Evolutionary conservation across 2,113 vertebrate species (phyloP).

Genomic region (Oxyruncus cristatus): DNA sequence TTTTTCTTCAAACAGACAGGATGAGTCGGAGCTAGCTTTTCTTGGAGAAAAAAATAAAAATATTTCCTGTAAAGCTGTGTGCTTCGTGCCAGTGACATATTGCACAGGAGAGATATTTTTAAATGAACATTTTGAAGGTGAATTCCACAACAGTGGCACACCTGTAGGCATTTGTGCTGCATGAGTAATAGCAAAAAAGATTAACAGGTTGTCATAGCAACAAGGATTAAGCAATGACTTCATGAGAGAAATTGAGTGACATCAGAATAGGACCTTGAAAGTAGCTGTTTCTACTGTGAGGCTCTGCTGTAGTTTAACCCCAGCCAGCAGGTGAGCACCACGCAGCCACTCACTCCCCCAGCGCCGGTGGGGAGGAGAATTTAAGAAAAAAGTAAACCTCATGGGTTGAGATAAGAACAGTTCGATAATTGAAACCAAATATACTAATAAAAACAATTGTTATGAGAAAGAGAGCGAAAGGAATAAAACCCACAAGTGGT

Average conservation of each 20-base stretch:
- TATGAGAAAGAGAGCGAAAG: not conserved
- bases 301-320: not conserved
- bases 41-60: not conserved
- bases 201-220: conserved; percentile 24
- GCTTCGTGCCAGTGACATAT: not conserved
- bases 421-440: not conserved
- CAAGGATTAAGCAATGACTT: not conserved
- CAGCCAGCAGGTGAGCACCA: not conserved
- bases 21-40: not conserved
- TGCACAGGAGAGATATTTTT: not conserved
- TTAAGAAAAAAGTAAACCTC: not conserved
- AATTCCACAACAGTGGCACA: not conserved
- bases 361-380: not conserved
- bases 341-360: not conserved
- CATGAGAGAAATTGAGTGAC: not conserved
- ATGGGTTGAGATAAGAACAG: not conserved
- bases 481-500: not conserved
- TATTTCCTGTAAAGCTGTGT: not conserved
- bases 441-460: not conserved
- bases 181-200: not conserved
- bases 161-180: not conserved
- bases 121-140: not conserved
- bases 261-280: not conserved
- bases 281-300: not conserved
- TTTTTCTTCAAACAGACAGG: not conserved